Conservation (phyloP, 2,888 invertebrate genomes). For the Dascillus cervinus region DNA sequence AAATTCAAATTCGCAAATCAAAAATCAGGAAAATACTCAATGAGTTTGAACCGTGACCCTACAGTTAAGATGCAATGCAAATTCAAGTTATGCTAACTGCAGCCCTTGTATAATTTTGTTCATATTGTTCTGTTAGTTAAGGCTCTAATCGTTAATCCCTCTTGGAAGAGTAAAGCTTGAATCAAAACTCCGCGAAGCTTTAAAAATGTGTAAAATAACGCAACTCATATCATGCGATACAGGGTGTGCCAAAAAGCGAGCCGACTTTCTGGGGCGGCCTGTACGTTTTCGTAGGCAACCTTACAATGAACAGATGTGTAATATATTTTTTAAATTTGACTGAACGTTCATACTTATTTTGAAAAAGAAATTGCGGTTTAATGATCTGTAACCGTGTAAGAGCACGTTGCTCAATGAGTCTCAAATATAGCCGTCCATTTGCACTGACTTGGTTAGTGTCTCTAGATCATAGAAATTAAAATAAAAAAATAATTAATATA, state of each 20-base stretch:
- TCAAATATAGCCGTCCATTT: constrained; percentile 37
- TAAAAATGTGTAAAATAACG: background rate
- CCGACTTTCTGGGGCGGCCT: no score
- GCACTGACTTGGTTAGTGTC: constrained; percentile 24
- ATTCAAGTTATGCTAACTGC: background rate
- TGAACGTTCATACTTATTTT: background rate
- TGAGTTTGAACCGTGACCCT: no score
- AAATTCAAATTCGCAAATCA: no score
- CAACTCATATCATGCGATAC: no score
- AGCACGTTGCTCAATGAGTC: constrained; percentile 28
- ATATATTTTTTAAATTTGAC: background rate
- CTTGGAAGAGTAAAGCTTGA: background rate
- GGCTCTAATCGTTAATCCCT: no score
- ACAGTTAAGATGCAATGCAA: background rate
- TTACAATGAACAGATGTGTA: no score
- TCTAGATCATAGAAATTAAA: background rate
- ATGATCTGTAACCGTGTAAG: constrained; percentile 11
- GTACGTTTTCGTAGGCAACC: no score
- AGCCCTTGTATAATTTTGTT: background rate
- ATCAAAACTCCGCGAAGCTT: background rate
- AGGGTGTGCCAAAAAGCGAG: no score
- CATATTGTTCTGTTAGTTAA: background rate
- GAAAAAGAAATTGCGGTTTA: no score
- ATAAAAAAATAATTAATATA: background rate
- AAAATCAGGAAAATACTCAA: no score